Evolutionary conservation across 2,113 vertebrate species (phyloP), one percentile per base, ranked within the genome.

Genomic region (Oryzias celebensis): DNA sequence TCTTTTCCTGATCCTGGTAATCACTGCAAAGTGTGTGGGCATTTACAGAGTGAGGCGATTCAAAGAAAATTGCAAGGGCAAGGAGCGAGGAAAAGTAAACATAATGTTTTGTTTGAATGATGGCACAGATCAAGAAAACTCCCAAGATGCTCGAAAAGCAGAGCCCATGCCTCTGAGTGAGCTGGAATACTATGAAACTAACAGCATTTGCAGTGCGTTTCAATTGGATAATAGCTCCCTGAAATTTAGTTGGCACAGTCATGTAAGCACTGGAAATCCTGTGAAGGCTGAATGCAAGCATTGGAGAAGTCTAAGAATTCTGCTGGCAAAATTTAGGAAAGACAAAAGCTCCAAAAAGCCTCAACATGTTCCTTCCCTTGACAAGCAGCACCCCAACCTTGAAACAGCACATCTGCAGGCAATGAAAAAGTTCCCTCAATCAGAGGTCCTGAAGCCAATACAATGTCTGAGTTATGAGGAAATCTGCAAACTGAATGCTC

Each of bases 181-280:
- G 41, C 68, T 85, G 31, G 87, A 91, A 23, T 89, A 91, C 67
- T 87, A 86, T 52, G 89, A 92, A 70, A 71, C 87, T 10, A 62
- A 85, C 52, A 90, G 88, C 62, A 71, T 83, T 31, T 88, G 75
- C 7, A 87, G 83, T 75, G 58, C 58, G 14, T 71, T 65, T 65
- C 67, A 71, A 46, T 88, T 82, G 8, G 75, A 89, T 20, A 51
- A 43, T 16, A 62, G 55, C 24, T 83, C 80, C 5, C 45, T 68
- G 16, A 61, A 68, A 26, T 62, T 74, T 45, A 77, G 46, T 66
- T 73, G 72, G 61, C 78, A 63, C 50, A 66, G 62, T 4, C 54
- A 75, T 54, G 18, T 69, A 4, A 60, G 64, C 42, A 51, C 41
- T 14, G 51, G 52, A 44, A 65, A 76, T 28, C 23, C 51, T 50